phyloP scores from a whole-genome alignment of 2,888 invertebrate species.

The Athrips mouffetella region DNA sequence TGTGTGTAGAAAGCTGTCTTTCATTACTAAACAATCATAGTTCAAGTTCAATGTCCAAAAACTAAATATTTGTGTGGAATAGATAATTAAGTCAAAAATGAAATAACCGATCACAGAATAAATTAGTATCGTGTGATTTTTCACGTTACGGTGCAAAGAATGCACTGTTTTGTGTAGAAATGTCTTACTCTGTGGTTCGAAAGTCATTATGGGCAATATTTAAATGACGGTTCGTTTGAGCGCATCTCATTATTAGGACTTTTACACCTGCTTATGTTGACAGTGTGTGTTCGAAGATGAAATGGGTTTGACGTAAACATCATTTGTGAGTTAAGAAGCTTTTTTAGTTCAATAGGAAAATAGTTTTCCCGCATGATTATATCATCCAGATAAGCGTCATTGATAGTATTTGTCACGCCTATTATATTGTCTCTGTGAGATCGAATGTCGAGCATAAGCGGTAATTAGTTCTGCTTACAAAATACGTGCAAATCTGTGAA shows the following conservation, averaged over 20 bases:
- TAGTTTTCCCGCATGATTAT: no score
- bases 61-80: conserved; percentile 61
- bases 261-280: conserved; percentile 24
- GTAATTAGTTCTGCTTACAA: no score
- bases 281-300: background rate
- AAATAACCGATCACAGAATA: conserved; percentile 62
- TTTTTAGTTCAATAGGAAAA: no score
- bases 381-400: no score
- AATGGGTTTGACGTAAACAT: conserved; percentile 9
- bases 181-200: conserved; percentile 36
- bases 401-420: no score
- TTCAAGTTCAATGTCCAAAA: conserved; percentile 47
- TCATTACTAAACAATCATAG: background rate
- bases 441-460: no score
- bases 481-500: no score
- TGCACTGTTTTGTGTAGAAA: conserved; percentile 44
- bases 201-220: conserved; percentile 32
- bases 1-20: background rate
- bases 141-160: conserved; percentile 64
- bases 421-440: no score
- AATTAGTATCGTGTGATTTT: conserved; percentile 65
- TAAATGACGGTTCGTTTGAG: conserved; percentile 49
- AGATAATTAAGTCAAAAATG: conserved; percentile 58
- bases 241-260: conserved; percentile 36
- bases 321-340: no score